Evolutionary conservation across 1,140 invertebrate species (phyloP).

Genomic region (Drosophila parabipectinata): DNA sequence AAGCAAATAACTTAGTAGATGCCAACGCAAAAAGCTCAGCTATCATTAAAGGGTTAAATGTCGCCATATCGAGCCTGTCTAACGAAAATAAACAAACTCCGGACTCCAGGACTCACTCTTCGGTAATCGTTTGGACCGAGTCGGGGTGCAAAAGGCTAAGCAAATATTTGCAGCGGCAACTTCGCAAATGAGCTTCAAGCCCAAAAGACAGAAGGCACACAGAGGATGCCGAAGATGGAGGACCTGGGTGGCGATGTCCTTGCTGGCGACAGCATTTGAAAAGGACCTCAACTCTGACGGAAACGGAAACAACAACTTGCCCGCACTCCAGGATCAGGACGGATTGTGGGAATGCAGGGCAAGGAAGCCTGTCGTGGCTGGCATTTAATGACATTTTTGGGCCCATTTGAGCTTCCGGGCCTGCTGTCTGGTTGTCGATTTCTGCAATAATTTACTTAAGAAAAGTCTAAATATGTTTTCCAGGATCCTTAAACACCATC

Average conservation of each 20-base stretch:
- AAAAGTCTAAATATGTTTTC: constrained; percentile 68
- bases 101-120: constrained; percentile 1
- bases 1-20: constrained; percentile 7
- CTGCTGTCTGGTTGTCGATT: constrained; percentile 57
- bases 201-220: constrained; percentile 39
- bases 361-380: constrained; percentile 35
- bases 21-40: constrained; percentile 11
- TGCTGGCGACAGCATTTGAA: constrained; percentile 51
- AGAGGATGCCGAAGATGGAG: constrained; percentile 19
- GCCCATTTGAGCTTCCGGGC: constrained; percentile 74
- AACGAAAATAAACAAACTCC: constrained; percentile 63
- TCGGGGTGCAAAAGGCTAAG: constrained; percentile 67
- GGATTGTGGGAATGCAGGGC: constrained; percentile 14
- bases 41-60: constrained; percentile 53
- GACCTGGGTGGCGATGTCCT: constrained; percentile 30
- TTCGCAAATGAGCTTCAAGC: constrained; percentile 69
- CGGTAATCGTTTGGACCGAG: constrained; percentile 51
- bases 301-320: constrained; percentile 79
- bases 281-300: constrained; percentile 67
- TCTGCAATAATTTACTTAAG: constrained; percentile 79
- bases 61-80: constrained; percentile 36
- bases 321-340: constrained; percentile 37
- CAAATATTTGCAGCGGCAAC: constrained; percentile 76
- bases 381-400: constrained; percentile 78
- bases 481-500: background rate